Percentiles rank a stretch among this genome's conserved stretches.
Conservation (phyloP, 2,113 vertebrate genomes). For the Turdus rufiventris region DNA sequence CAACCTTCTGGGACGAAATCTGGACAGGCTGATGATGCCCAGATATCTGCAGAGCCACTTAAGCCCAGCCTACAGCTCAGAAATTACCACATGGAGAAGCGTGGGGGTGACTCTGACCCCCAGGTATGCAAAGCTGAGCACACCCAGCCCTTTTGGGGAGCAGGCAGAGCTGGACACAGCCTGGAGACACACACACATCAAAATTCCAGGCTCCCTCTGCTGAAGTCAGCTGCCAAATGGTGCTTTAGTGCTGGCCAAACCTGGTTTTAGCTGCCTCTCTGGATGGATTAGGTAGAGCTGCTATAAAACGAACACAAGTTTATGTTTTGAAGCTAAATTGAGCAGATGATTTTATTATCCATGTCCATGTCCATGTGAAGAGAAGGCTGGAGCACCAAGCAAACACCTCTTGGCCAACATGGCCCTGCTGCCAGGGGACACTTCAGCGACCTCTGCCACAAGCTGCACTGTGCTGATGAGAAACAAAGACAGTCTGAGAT, state of each 20-base stretch:
- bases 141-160: neutral
- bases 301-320: neutral
- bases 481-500: conserved; percentile 20
- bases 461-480: conserved; percentile 29
- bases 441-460: conserved; percentile 36
- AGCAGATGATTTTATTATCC: neutral
- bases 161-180: neutral
- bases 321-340: neutral
- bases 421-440: neutral
- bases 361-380: conserved; percentile 12
- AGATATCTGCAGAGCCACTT: rapidly evolving
- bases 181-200: neutral
- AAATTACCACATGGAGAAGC: rapidly evolving
- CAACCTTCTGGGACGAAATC: neutral
- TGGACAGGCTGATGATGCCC: neutral
- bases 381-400: neutral
- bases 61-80: neutral
- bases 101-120: neutral
- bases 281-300: neutral
- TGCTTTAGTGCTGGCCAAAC: neutral
- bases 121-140: neutral
- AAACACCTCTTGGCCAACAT: neutral
- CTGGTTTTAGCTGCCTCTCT: neutral
- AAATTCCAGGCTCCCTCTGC: neutral
- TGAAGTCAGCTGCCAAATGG: neutral